Evolutionary conservation across 1,140 invertebrate genomes (phyloP).

Genomic region (Goniozus legneri): DNA sequence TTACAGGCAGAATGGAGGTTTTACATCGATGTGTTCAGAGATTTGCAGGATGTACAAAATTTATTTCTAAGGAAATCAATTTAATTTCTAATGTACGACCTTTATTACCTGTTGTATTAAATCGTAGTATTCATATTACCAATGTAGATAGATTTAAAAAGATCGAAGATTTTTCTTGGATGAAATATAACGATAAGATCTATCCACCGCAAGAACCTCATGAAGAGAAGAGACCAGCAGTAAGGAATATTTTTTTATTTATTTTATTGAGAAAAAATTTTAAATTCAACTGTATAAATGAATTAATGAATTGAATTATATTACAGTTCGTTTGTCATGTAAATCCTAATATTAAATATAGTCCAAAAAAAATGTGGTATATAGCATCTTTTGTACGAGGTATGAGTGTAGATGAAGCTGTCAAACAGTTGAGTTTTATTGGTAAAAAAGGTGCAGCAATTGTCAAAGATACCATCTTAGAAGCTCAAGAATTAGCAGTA

Average conservation of each 20-base stretch:
- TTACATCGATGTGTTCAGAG: slow-evolving; percentile 6
- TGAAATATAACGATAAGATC: slow-evolving; percentile 68
- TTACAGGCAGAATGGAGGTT: slow-evolving; percentile 19
- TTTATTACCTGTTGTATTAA: not conserved
- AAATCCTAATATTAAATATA: slow-evolving; percentile 82
- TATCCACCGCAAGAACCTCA: slow-evolving; percentile 72
- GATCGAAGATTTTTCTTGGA: not conserved
- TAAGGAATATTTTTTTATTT: slow-evolving; percentile 47
- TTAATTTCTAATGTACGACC: not conserved
- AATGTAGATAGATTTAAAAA: too few species aligned
- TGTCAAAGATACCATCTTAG: slow-evolving; percentile 77
- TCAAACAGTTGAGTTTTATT: slow-evolving; percentile 85
- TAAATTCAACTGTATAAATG: slow-evolving; percentile 6
- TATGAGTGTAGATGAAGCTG: slow-evolving; percentile 89
- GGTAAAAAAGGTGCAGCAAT: slow-evolving; percentile 77
- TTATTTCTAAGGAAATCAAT: not conserved
- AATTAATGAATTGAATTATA: slow-evolving; percentile 20
- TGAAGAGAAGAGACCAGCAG: slow-evolving; percentile 79
- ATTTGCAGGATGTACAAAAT: not conserved
- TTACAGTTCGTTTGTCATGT: slow-evolving; percentile 83
- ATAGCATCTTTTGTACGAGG: slow-evolving; percentile 82
- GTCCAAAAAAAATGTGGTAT: slow-evolving; percentile 90
- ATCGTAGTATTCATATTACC: slow-evolving; percentile 5
- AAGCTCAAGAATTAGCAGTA: slow-evolving; percentile 86
- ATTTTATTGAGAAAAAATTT: slow-evolving; percentile 4